These are phyloP conservation scores for Clytia hemisphaerica DNA, from an alignment of 30 jellyfish, hydroid and myxozoan species.

Conservation along the genomic window DNA sequence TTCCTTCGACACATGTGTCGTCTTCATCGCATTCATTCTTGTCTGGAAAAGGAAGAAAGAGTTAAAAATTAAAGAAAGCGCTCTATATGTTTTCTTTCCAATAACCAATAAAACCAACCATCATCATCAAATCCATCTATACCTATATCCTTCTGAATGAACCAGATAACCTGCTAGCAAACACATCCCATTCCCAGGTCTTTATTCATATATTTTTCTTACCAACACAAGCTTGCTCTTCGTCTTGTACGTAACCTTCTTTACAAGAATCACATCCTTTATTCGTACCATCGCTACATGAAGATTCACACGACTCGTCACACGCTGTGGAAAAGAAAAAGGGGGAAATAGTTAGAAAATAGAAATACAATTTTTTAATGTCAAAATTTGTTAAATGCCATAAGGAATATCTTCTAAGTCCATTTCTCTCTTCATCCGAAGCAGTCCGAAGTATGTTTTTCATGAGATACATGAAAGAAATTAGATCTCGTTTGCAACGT, in stretches of 20 bases:
- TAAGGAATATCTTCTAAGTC: not conserved
- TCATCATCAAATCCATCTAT: too few relatives aligned
- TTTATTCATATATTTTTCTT: not conserved
- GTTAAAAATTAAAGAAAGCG: not conserved
- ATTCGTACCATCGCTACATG: conserved; percentile 62
- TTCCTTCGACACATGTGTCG: conserved; percentile 52
- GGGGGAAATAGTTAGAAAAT: too few relatives aligned
- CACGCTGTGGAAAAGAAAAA: conserved; percentile 45
- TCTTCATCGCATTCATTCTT: conserved; percentile 59
- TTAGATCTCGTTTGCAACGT: too few relatives aligned
- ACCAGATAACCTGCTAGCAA: not conserved
- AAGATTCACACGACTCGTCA: conserved; percentile 64
- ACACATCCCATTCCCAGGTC: not conserved
- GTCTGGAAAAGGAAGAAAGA: conserved; percentile 29
- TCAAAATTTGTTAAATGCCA: not conserved
- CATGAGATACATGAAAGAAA: too few relatives aligned
- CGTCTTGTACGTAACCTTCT: conserved; percentile 61
- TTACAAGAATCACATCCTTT: conserved; percentile 59
- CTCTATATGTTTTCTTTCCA: too few relatives aligned
- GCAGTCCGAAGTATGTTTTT: too few relatives aligned
- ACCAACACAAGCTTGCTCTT: conserved; percentile 69
- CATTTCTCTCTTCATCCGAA: too few relatives aligned
- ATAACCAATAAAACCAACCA: too few relatives aligned
- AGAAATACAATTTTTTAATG: not conserved
- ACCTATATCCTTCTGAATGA: too few relatives aligned